phyloP scores from a whole-genome alignment of 2,797 vertebrate genomes.

The Loriculus beryllinus region DNA sequence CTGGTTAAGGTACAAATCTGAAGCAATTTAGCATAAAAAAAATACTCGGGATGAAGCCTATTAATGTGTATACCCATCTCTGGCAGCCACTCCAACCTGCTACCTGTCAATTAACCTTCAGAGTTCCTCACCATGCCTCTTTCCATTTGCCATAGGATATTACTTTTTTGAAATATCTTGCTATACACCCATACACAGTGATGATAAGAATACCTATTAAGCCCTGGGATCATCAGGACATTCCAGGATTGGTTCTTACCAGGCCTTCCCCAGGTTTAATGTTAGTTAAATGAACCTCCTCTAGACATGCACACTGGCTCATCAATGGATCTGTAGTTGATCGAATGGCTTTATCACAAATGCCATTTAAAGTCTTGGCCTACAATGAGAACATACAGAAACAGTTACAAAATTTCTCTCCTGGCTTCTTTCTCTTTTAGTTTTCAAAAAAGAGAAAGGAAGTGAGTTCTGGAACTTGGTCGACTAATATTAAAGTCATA shows the following conservation, averaged over 20 bases:
- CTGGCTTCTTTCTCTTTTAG: neutral
- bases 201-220: neutral
- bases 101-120: neutral
- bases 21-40: neutral
- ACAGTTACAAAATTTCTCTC: neutral
- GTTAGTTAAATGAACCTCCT: constrained; percentile 86
- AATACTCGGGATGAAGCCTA: neutral
- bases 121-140: neutral
- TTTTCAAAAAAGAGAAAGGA: neutral
- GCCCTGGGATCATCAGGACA: neutral
- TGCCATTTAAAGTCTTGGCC: constrained; percentile 86
- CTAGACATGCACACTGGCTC: constrained; percentile 83
- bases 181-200: neutral
- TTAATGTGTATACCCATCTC: neutral
- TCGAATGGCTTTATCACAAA: constrained; percentile 88
- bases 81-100: neutral
- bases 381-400: constrained; percentile 56
- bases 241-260: constrained; percentile 78
- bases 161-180: neutral
- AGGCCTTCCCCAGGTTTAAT: constrained; percentile 88
- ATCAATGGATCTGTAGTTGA: constrained; percentile 82
- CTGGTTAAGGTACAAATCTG: neutral
- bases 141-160: neutral
- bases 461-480: neutral
- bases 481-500: neutral